Conservation (phyloP, 2,888 invertebrate genomes). For the Pimpla rufipes region DNA sequence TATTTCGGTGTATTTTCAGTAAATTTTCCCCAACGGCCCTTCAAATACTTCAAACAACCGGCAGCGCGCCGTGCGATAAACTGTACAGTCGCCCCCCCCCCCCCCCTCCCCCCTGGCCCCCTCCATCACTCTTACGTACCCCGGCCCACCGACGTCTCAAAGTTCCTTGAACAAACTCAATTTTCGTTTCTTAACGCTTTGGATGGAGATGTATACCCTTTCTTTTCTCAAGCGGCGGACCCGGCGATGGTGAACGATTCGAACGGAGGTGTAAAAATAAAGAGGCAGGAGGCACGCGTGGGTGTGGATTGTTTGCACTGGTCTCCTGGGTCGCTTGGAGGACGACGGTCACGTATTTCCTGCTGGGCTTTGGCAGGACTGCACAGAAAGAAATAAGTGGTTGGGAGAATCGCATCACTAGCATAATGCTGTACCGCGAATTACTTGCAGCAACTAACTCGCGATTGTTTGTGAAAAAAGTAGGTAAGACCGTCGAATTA, state of each 20-base stretch:
- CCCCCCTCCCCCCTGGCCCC: too few relatives aligned
- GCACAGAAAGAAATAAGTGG: too few relatives aligned
- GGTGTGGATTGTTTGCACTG: constrained; percentile 28
- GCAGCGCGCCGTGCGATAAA: constrained; percentile 33
- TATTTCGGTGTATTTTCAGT: constrained; percentile 57
- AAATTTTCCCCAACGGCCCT: constrained; percentile 49
- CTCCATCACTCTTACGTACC: too few relatives aligned
- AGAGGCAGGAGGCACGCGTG: neutral
- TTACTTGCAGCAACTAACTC: too few relatives aligned
- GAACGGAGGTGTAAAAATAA: constrained; percentile 21
- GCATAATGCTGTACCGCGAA: too few relatives aligned
- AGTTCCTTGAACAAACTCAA: constrained; percentile 44
- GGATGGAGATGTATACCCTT: constrained; percentile 5
- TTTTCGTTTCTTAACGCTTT: constrained; percentile 31
- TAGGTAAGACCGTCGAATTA: too few relatives aligned
- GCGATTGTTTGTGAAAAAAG: too few relatives aligned
- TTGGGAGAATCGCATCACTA: too few relatives aligned
- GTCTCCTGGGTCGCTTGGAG: neutral
- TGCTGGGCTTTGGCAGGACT: neutral
- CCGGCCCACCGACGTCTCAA: constrained; percentile 4
- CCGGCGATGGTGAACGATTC: constrained; percentile 14
- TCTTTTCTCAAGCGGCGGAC: constrained; percentile 10
- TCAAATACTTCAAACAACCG: constrained; percentile 53
- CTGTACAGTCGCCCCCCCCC: constrained; percentile 4
- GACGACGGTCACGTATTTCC: neutral